Base-by-base conservation (phyloP, 2,888 invertebrate species). In the Drosophila lutescens region DNA sequence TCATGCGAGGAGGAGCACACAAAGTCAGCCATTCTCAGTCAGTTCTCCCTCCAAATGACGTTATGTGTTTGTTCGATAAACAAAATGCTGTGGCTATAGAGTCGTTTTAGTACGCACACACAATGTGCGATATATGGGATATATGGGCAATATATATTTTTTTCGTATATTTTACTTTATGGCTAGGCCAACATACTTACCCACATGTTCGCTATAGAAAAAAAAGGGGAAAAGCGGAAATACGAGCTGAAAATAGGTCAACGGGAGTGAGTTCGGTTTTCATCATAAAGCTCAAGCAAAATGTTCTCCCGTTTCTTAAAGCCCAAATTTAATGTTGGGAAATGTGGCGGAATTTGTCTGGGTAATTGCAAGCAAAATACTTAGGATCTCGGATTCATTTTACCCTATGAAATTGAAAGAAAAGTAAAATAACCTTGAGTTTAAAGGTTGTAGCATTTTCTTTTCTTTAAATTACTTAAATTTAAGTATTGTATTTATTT, bases 31-130 rank as follows among this genome's bases (percentile, higher is more conserved):
- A 55, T 43, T 54, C 20, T 20, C 20, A 20, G 20, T 20, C 30
- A 41, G 34, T 47, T 56, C 41, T 50, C 36, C 61, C 4, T 10
- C 54, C 61, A 61, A 63, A 62, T 73, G 77, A 51, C 77, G 77
- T 56, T 80, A 74, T 75, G 66, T 71, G 71, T 80, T 77, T 73
- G 69, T 62, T 80, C 41, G 63, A 78, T 76, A 78, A 85, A 85
- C 82, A 81, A 78, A 70, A 69, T 69, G 38, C 61, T 69, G 55
- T 15, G 54, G 70, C 70, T 38, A 62, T 55, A 55, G 38, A 72
- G 68, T 59, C 59, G 68, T 58, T 66, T 67, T 56, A 49, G 56
- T 67, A 66, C 56, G 30, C 20, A 43, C 57, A 46, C 38, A 32
- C 43, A 43, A 43, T 43, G 4, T 12, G 34, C 34, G 34, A 47